Percentiles rank a stretch among this genome's conserved stretches.
These are phyloP conservation scores for Drosophila anomalipes DNA, from an alignment of 2,888 invertebrate species.

Conservation along the genomic window DNA sequence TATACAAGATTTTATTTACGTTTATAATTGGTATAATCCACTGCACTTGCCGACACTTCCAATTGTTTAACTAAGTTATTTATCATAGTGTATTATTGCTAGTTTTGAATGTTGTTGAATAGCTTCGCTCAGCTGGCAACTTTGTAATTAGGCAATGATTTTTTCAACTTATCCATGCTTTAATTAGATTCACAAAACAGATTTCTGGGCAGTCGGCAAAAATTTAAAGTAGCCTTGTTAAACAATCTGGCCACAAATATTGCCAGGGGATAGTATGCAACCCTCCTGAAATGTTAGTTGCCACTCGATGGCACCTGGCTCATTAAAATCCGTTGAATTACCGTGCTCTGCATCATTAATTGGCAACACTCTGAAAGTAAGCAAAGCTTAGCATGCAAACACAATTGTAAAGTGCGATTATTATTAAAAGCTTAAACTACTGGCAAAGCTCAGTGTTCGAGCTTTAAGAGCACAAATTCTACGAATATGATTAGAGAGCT, in stretches of 20 bases:
- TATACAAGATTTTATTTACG: not conserved
- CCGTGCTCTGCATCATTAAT: not conserved
- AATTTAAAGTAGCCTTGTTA: not conserved
- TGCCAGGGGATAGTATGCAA: not conserved
- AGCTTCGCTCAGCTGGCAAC: not conserved
- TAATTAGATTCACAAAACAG: not conserved
- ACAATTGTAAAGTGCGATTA: not conserved
- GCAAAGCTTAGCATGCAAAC: not conserved
- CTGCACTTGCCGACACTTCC: constrained; percentile 13
- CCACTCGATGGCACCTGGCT: not conserved
- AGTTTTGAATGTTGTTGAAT: not conserved
- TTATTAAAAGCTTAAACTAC: not conserved
- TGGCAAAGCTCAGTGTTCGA: not conserved
- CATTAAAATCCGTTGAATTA: not conserved
- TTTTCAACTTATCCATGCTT: not conserved
- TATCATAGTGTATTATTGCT: not conserved
- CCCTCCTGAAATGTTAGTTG: no score
- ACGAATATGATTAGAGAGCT: not conserved
- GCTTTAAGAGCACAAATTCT: not conserved
- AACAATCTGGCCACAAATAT: not conserved
- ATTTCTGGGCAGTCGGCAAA: not conserved
- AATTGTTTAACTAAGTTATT: not conserved
- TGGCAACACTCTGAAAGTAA: not conserved
- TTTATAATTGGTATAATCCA: constrained; percentile 3
- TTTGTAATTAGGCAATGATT: not conserved